These are phyloP conservation scores for Cydia pomonella DNA, from an alignment of 1,140 invertebrate genomes.

Conservation along the genomic window DNA sequence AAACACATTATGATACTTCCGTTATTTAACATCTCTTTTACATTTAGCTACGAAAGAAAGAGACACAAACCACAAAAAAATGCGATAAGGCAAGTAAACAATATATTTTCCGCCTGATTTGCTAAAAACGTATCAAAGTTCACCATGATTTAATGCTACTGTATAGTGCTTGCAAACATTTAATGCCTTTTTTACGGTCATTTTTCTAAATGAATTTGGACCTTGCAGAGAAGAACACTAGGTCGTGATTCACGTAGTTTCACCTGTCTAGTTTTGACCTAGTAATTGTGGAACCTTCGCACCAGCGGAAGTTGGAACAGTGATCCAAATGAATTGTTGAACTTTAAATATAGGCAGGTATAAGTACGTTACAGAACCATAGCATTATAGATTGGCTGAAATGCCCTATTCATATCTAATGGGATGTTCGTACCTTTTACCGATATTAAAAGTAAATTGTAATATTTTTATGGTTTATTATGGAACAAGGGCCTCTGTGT, in stretches of 20 bases:
- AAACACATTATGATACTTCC: not conserved
- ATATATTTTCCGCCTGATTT: conserved; percentile 16
- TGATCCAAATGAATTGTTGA: not conserved
- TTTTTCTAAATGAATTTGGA: not conserved
- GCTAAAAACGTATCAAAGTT: conserved; percentile 8
- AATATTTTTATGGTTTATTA: too few relatives aligned
- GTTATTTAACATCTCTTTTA: not conserved
- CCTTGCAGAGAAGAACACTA: not conserved
- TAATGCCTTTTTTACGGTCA: not conserved
- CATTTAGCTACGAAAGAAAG: not conserved
- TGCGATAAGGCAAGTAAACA: conserved; percentile 3
- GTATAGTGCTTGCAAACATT: not conserved
- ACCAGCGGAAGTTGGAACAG: not conserved
- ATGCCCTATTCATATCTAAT: not conserved
- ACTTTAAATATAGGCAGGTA: not conserved
- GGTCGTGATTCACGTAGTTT: not conserved
- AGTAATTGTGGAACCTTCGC: not conserved
- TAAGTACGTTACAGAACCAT: not conserved
- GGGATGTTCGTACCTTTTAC: too few relatives aligned
- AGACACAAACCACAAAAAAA: not conserved
- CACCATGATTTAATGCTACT: not conserved
- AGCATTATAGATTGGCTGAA: not conserved
- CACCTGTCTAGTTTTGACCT: not conserved
- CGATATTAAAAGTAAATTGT: too few relatives aligned
- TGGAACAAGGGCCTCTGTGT: too few relatives aligned